Evolutionary conservation across 2,797 vertebrate species (phyloP), one percentile per base, ranked within the genome.

Genomic region (Smutsia temminckii): DNA sequence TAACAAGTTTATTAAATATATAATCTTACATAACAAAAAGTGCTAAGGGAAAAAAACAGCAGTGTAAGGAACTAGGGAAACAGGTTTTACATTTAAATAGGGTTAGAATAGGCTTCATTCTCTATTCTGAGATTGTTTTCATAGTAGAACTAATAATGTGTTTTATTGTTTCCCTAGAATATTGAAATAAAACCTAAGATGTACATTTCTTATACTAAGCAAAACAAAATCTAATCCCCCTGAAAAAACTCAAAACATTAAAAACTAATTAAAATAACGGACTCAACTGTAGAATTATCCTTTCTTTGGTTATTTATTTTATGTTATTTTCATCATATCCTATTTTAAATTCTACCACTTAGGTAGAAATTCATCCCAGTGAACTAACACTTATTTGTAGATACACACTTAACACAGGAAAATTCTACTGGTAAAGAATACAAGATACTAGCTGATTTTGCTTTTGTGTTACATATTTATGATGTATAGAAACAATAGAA

Each of bases 231-330:
- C 40, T 92, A 68, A 57, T 21, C 42, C 8, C 53, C 21, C 42
- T 42, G 29, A 61, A 77, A 83, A 80, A 49, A 55, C 55, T 51
- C 32, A 68, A 37, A 81, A 88, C 51, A 42, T 34, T 61, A 53
- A 88, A 75, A 92, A 88, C 69, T 51, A 42, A 46, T 80, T 80
- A 63, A 72, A 84, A 17, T 79, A 63, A 71, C 37, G 29, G 69
- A 63, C 32, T 64, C 57, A 78, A 18, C n/a, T 53, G 42, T 53
- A 68, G 57, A 74, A 17, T 88, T 95, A 75, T 49, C 42, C 32
- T 57, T 83, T 95, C 34, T 69, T 74, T 75, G 29, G 9, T 77
- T 53, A 40, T 77, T 92, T 71, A 87, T 68, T 92, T 84, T 88
- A 29, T 89, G 34, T 69, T 68, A 57, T 85, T 90, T 92, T 77